Evolutionary conservation across 1,140 invertebrate species (phyloP), one percentile per base, ranked within the genome.

Genomic region (Whitmania pigra): DNA sequence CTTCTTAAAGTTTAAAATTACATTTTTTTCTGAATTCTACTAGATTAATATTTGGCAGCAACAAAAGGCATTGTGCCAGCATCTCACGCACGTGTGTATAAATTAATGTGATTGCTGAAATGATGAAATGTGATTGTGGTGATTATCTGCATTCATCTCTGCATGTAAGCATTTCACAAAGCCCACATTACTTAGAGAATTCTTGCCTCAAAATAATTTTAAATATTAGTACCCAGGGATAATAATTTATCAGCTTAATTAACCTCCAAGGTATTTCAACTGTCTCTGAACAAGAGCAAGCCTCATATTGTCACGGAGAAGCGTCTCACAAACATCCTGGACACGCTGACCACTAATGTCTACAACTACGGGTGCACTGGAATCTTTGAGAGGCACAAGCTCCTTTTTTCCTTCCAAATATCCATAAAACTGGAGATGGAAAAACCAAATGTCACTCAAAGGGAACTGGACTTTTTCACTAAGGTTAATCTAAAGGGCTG

Each of bases 401-500:
- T 94, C 49, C 81, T 94, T 18, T 93, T 89, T 79, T 93, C 92
- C 0, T 92, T 94, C 80, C 89, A 92, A 87, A 92, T 94, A 78
- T 88, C 90, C 67, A 87, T 88, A 3, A 91, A 89, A 79, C 81
- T 94, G 71, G 86, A 93, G 77, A 86, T 88, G 77, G 88, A 87
- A 77, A 80, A 86, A 29, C 85, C 81, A 0, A 76, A 82, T 17
- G 79, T 94, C 0, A 82, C 77, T 2, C 89, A 90, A 76, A 77
- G 82, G 3, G 87, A 94, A 78, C 77, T 94, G n/a, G 89, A 93
- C 76, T 94, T 94, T 82, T 93, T 94, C 77, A 89, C 93, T 69
- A 93, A 92, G 79, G 80, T 74, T 29, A 25, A 40, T 69, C 29
- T 9, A 63, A 27, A 27, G 25, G 11, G 11, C 13, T 36, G 31